Conservation (phyloP, 2,113 vertebrate genomes). For the Corynorhinus townsendii region DNA sequence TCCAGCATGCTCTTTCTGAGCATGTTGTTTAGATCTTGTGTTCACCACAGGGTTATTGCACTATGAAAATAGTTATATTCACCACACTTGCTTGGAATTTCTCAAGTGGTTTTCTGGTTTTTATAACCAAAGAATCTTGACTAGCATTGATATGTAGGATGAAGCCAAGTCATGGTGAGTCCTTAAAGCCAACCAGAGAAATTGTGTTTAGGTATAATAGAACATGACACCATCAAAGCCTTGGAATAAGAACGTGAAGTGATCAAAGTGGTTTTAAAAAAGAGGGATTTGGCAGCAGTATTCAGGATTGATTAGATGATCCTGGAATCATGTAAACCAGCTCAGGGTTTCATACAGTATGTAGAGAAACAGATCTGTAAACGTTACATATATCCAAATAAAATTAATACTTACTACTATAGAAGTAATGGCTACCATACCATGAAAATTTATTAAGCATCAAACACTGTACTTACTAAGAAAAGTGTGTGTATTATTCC, state of each 20-base stretch:
- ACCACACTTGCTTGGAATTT: not conserved
- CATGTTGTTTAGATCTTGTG: not conserved
- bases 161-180: not conserved
- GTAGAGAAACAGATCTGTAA: not conserved
- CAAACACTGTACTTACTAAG: not conserved
- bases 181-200: not conserved
- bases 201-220: not conserved
- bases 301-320: constrained; percentile 23
- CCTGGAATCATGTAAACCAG: not conserved
- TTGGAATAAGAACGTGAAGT: not conserved
- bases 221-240: not conserved
- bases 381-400: not conserved
- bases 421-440: not conserved
- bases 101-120: not conserved
- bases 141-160: not conserved
- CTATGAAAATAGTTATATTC: not conserved
- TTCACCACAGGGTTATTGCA: no score
- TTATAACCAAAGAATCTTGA: not conserved
- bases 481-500: not conserved
- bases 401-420: not conserved
- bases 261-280: constrained; percentile 34
- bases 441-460: not conserved
- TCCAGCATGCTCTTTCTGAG: not conserved
- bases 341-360: not conserved
- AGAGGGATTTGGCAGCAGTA: not conserved